Evolutionary conservation across 2,888 invertebrate species (phyloP), one percentile per base, ranked within the genome.

Genomic region (Heliconius ismenius): DNA sequence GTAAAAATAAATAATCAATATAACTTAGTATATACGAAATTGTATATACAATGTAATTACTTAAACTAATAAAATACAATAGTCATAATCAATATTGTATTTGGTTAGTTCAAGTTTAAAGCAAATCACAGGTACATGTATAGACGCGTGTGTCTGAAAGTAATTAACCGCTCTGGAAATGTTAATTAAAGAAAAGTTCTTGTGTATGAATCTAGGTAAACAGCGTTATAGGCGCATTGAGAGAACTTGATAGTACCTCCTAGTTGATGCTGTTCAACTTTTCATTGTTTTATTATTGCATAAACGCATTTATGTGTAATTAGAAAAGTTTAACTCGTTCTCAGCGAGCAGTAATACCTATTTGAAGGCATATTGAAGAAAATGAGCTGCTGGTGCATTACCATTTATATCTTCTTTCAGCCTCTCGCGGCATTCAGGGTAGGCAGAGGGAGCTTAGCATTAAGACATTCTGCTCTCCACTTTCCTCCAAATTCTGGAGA

Each of bases 201-300:
- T 65, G 13, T 69, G 32, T 69, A 26, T 69, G n/a, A n/a, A 70
- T 32, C 7, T 10, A 54, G 49, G 69, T 54, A 11, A 28, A 54
- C 32, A 70, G 6, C 49, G 49, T 69, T 69, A 49, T 43, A 21
- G 10, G 26, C 21, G 43, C 49, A 54, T 15, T 32, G 32, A 70
- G 28, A 54, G 54, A 28, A 32, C 28, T 54, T 54, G 2, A n/a
- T 54, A 54, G 3, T 32, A 54, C 6, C 49, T 18, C 7, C 49
- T 49, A 54, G 28, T 54, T 21, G 21, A 10, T 54, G 54, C 11
- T 70, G 32, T 28, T 32, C 26, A 54, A 49, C 10, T 28, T n/a
- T 21, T n/a, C 11, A 32, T 70, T 54, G 49, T 70, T 70, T n/a
- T 39, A 65, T 65, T 70, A 32, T 70, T 70, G 54, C 32, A 70